Evolutionary conservation across 2,797 vertebrate genomes (phyloP).

Genomic region (Champsocephalus esox): DNA sequence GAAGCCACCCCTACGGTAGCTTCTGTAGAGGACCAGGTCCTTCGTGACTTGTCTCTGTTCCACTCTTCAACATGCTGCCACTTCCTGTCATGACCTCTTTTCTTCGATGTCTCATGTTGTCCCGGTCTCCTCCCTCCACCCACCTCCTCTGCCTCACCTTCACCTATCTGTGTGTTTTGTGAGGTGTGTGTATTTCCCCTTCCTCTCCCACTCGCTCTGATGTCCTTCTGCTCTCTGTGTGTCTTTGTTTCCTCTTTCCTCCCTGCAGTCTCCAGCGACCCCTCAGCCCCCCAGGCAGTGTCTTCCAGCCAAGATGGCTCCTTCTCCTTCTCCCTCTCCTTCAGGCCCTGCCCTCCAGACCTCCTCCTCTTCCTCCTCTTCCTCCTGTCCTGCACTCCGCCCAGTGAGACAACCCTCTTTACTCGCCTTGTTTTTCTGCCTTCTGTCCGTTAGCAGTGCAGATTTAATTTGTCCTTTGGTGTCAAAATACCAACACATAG

Average conservation of each 20-base stretch:
- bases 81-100: conserved; percentile 59
- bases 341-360: conserved; percentile 79
- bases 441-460: conserved; percentile 4
- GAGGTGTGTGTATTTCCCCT: conserved; percentile 7
- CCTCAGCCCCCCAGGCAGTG: conserved; percentile 82
- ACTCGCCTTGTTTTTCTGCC: conserved; percentile 19
- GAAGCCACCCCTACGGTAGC: not conserved
- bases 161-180: not conserved
- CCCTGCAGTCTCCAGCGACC: conserved; percentile 81
- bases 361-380: conserved; percentile 66
- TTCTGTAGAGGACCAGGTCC: not conserved
- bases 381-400: conserved; percentile 72
- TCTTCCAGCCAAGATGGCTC: conserved; percentile 82
- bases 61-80: conserved; percentile 40
- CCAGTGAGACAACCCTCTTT: conserved; percentile 78
- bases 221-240: conserved; percentile 34
- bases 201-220: conserved; percentile 7
- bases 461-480: not conserved
- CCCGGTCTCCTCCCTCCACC: conserved; percentile 12
- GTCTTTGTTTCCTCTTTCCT: conserved; percentile 50
- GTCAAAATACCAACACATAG: not conserved
- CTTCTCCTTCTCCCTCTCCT: conserved; percentile 73
- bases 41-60: conserved; percentile 30
- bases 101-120: conserved; percentile 13
- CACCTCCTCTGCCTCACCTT: conserved; percentile 20